Percentiles rank a stretch among this genome's conserved stretches.
Evolutionary conservation across 1,140 invertebrate genomes (phyloP).

Genomic region (Platyura marginata): DNA sequence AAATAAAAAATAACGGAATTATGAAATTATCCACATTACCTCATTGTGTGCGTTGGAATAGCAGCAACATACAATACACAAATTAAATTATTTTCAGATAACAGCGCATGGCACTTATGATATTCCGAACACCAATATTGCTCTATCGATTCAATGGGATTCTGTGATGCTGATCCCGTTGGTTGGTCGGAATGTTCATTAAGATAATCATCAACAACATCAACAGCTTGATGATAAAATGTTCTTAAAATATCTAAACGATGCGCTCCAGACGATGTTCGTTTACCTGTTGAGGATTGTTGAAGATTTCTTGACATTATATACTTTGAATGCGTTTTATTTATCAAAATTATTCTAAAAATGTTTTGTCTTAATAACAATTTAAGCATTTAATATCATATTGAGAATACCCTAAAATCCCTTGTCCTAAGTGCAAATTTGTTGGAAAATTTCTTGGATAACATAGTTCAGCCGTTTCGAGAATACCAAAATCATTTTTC

Average conservation of each 20-base stretch:
- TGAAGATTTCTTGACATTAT: slow-evolving; percentile 42
- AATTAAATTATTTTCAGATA: slow-evolving; percentile 37
- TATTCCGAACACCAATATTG: slow-evolving; percentile 69
- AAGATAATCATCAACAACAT: slow-evolving; percentile 5
- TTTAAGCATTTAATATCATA: not conserved
- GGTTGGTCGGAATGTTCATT: slow-evolving; percentile 4
- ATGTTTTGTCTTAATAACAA: slow-evolving; percentile 4
- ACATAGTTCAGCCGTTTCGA: slow-evolving; percentile 38
- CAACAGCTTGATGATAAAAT: slow-evolving; percentile 46
- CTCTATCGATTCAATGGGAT: slow-evolving; percentile 25
- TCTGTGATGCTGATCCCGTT: not conserved
- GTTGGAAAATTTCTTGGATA: slow-evolving; percentile 43
- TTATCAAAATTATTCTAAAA: slow-evolving; percentile 48
- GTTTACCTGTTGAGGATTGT: slow-evolving; percentile 28
- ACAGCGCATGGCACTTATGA: slow-evolving; percentile 59
- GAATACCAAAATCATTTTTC: slow-evolving; percentile 31
- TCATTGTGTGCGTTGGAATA: slow-evolving; percentile 46
- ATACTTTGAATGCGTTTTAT: slow-evolving; percentile 41
- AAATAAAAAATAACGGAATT: not conserved
- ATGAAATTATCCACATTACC: slow-evolving; percentile 17
- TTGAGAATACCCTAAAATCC: slow-evolving; percentile 39
- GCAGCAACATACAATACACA: slow-evolving; percentile 46
- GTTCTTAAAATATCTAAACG: slow-evolving; percentile 47
- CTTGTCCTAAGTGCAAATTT: slow-evolving; percentile 36
- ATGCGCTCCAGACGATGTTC: slow-evolving; percentile 30